Evolutionary conservation across 2,113 vertebrate species (phyloP).

Genomic region (Anarhynchus alexandrinus): DNA sequence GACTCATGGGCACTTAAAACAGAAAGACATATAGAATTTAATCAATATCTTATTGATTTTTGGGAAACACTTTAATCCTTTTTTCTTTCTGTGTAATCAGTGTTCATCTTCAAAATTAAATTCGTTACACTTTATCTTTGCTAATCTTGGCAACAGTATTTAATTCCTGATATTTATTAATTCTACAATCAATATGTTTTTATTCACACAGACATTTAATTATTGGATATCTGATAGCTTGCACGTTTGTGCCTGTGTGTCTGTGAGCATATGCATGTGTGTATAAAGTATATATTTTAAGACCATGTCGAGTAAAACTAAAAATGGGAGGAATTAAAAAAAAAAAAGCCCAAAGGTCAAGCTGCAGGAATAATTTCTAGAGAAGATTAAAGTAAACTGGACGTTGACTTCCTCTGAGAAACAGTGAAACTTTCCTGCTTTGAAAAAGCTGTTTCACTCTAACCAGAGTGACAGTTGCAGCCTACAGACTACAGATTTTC

Average conservation of each 20-base stretch:
- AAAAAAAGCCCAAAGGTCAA: neutral
- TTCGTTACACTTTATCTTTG: neutral
- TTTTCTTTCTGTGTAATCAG: neutral
- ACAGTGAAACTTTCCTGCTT: neutral
- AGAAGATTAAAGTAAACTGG: neutral
- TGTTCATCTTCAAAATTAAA: neutral
- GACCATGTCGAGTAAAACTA: neutral
- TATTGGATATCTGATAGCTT: neutral
- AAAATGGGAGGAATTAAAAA: neutral
- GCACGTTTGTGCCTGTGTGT: neutral
- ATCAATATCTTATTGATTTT: conserved; percentile 3
- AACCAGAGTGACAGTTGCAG: neutral
- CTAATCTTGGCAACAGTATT: neutral
- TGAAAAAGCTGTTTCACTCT: neutral
- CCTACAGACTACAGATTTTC: neutral
- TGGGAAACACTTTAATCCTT: neutral
- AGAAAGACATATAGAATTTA: neutral
- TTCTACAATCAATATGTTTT: neutral
- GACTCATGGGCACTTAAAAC: neutral
- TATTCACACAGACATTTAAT: neutral
- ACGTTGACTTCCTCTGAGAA: neutral
- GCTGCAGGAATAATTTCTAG: neutral
- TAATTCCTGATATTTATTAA: neutral
- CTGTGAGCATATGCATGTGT: neutral
- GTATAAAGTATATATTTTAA: neutral